A percentile compares a stretch with the other conserved stretches of the same genome.
These are phyloP conservation scores for Nematolebias whitei DNA, from an alignment of 2,113 vertebrate species.

Conservation along the genomic window DNA sequence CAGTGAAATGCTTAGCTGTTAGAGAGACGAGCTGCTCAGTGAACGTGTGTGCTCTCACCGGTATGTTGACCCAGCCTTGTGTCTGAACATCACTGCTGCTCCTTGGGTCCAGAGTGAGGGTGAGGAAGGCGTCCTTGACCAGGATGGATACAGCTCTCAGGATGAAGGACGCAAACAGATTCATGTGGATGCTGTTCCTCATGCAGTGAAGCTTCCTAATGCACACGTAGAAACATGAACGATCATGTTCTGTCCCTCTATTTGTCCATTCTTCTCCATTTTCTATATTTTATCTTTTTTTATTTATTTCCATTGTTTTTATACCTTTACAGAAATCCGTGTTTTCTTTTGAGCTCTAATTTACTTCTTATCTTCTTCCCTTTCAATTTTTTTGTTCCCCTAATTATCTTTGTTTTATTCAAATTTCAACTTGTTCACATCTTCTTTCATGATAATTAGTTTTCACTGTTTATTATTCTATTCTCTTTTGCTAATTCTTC, in stretches of 20 bases:
- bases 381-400: too few species aligned
- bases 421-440: too few species aligned
- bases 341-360: not conserved
- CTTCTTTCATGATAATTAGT: too few species aligned
- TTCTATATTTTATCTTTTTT: not conserved
- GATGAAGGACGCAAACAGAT: constrained; percentile 95
- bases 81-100: constrained; percentile 75
- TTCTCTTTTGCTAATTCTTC: not conserved
- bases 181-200: constrained; percentile 96
- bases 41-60: constrained; percentile 73
- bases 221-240: constrained; percentile 21
- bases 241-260: not conserved
- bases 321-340: not conserved
- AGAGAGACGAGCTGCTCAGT: not conserved
- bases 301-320: too few species aligned
- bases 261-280: not conserved
- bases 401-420: too few species aligned
- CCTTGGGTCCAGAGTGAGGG: constrained; percentile 83
- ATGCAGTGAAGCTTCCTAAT: constrained; percentile 93
- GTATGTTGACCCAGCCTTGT: constrained; percentile 82
- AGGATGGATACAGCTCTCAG: constrained; percentile 91
- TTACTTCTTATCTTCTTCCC: not conserved
- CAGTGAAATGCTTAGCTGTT: too few species aligned
- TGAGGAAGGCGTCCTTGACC: constrained; percentile 88
- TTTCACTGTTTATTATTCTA: not conserved